Evolutionary conservation across 1,140 invertebrate species (phyloP), one percentile per base, ranked within the genome.

Genomic region (Episyrphus balteatus): DNA sequence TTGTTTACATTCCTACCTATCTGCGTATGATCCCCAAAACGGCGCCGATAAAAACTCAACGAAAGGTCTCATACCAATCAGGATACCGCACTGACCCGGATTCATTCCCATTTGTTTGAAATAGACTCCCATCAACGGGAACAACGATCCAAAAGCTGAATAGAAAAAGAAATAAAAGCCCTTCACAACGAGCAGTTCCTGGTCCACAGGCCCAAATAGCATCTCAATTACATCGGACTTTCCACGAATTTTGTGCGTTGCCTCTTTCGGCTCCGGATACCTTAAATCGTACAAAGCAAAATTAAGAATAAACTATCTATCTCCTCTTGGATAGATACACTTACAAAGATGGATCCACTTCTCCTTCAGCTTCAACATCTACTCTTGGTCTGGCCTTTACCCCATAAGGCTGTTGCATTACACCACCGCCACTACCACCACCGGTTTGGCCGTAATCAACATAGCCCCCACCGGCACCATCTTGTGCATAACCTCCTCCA

Each of bases 131-230:
- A 99, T 91, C 21, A 99, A 71, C 0, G 96, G 96, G 64, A 98
- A 98, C 0, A 99, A 75, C 0, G 92, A 97, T 7, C 96, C 96
- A 59, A 99, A 99, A 1, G 96, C 95, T 2, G 95, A 93, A 66
- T 98, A 99, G 72, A 98, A 99, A 77, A 98, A 98, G 70, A 99
- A 98, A 69, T 99, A 99, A 69, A 99, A 99, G 1, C 88, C 86
- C 69, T 96, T 96, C 43, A 93, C 90, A 5, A 91, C 86, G 44
- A 96, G 76, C 39, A 97, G 73, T 65, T 96, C 90, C 42, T 86
- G 87, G 65, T 93, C 88, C 5, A 91, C 81, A 18, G 82, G 70
- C 8, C 88, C 87, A 57, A 87, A 90, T 11, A 92, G 71, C 57
- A 86, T 76, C 68, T 92, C 88, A 46, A 93, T 68, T 49, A 93